Evolutionary conservation across 2,888 invertebrate species (phyloP).

Genomic region (Boloria selene): DNA sequence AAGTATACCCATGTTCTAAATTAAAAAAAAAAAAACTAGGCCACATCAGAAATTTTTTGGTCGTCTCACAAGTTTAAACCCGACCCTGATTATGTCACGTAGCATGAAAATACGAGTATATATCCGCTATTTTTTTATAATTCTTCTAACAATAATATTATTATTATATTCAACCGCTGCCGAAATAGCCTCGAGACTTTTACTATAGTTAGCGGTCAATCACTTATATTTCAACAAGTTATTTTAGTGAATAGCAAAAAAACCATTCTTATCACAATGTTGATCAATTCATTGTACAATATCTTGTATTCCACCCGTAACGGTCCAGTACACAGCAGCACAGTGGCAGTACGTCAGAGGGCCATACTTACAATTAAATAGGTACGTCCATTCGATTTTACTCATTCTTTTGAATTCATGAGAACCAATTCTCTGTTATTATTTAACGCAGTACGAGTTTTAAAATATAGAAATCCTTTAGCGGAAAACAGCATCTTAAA

Average conservation of each 20-base stretch:
- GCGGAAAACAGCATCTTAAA: slow-evolving; percentile 19
- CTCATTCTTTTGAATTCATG: slow-evolving; percentile 26
- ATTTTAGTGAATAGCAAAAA: slow-evolving; percentile 22
- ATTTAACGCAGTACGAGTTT: slow-evolving; percentile 5
- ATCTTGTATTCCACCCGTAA: slow-evolving; percentile 38
- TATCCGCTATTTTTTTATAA: too few relatives aligned
- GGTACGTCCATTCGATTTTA: slow-evolving; percentile 17
- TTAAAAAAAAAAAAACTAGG: too few relatives aligned
- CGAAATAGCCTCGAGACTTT: slow-evolving; percentile 20
- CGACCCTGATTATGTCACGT: too few relatives aligned
- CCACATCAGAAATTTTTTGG: too few relatives aligned
- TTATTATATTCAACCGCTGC: not conserved
- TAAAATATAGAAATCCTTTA: slow-evolving; percentile 5
- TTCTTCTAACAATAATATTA: too few relatives aligned
- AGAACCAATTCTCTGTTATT: slow-evolving; percentile 26
- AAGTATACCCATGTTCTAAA: too few relatives aligned
- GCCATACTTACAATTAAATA: slow-evolving; percentile 8
- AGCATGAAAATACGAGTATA: too few relatives aligned
- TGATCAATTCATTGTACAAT: slow-evolving; percentile 29
- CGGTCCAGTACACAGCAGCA: slow-evolving; percentile 43
- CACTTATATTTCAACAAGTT: slow-evolving; percentile 25
- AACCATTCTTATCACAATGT: slow-evolving; percentile 16
- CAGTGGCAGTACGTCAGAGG: slow-evolving; percentile 23
- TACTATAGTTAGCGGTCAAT: slow-evolving; percentile 29
- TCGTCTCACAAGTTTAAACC: too few relatives aligned